These are phyloP conservation scores for Halichondria panicea DNA, from an alignment of 37 sponge, comb jelly and placozoan genomes.

Conservation along the genomic window DNA sequence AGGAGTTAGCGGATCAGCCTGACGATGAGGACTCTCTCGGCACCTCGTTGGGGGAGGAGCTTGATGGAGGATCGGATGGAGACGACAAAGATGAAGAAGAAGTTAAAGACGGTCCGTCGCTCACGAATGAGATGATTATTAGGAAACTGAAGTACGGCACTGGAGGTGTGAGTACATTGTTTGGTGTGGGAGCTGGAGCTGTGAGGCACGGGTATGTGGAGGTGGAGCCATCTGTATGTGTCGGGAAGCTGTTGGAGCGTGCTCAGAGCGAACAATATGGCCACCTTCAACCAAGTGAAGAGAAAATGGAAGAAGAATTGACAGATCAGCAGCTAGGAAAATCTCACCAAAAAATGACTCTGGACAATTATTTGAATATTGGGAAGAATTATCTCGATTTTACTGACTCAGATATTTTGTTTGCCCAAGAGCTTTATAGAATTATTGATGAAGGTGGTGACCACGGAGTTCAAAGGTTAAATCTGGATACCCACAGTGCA, in stretches of 20 bases:
- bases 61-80: constrained; percentile 4
- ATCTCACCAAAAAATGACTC: constrained; percentile 1
- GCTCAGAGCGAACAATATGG: neutral
- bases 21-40: too few species aligned
- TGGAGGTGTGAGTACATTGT: neutral
- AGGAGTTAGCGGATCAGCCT: too few species aligned
- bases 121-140: neutral
- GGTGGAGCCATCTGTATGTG: constrained; percentile 1
- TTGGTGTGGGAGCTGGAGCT: neutral
- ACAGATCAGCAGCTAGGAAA: too few species aligned
- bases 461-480: neutral
- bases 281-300: neutral
- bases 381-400: constrained; percentile 10
- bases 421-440: constrained; percentile 5
- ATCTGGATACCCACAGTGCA: neutral
- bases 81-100: constrained; percentile 6
- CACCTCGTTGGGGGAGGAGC: constrained; percentile 1
- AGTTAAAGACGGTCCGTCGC: constrained; percentile 1
- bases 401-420: constrained; percentile 6
- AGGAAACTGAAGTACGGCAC: neutral
- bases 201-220: constrained; percentile 5
- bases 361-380: constrained; percentile 12
- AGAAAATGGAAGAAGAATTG: too few species aligned
- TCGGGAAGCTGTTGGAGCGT: constrained; percentile 10
- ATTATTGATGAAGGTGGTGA: constrained; percentile 16